phyloP scores from a whole-genome alignment of 1,140 invertebrate species.

The Druon quercuslanigerum region DNA sequence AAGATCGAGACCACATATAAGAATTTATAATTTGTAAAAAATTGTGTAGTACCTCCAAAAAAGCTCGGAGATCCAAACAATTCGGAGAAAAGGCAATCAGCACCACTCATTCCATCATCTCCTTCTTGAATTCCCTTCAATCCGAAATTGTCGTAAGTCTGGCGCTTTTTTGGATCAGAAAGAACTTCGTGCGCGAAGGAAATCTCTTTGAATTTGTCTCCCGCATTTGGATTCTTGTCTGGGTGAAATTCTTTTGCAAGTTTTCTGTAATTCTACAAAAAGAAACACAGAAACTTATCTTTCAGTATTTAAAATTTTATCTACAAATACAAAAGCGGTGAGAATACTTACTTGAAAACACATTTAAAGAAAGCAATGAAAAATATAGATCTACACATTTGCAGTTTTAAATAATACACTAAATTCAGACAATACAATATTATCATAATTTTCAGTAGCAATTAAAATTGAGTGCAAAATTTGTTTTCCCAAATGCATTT shows the following conservation, averaged over 20 bases:
- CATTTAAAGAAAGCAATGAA: no score
- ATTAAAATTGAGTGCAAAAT: no score
- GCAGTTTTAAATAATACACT: no score
- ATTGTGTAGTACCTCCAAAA: background rate
- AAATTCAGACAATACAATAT: no score
- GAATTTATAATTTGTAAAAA: background rate
- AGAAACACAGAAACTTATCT: background rate
- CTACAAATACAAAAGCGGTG: no score
- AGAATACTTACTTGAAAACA: no score
- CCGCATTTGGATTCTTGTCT: background rate
- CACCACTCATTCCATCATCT: background rate
- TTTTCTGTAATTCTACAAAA: background rate
- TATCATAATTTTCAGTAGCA: no score
- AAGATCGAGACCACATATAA: background rate
- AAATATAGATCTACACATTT: no score
- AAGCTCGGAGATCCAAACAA: background rate
- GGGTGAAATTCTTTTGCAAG: conserved; percentile 7
- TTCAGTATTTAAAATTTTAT: no score
- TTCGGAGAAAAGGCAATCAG: background rate
- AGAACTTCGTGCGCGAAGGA: conserved; percentile 2
- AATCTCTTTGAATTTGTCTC: conserved; percentile 10
- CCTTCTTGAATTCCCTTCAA: conserved; percentile 11
- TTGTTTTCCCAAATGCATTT: no score
- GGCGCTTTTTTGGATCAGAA: conserved; percentile 1
- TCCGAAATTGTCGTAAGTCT: background rate